phyloP scores from a whole-genome alignment of 2,888 invertebrate genomes.

The Caenorhabditis zanzibari region DNA sequence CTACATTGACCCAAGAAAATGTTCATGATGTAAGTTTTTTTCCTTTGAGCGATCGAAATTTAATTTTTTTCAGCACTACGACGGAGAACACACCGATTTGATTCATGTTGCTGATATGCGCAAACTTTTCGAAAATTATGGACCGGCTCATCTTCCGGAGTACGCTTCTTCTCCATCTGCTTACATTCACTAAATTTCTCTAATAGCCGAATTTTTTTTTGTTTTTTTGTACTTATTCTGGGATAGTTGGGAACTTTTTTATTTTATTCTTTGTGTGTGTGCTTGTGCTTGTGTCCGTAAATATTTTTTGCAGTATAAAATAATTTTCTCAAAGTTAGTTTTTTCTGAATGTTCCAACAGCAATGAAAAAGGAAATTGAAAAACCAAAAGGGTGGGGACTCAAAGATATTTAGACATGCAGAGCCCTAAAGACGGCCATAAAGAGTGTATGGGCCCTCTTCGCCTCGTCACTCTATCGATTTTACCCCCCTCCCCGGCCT shows the following conservation, averaged over 20 bases:
- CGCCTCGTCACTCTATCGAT: slow-evolving; percentile 44
- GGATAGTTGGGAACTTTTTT: slow-evolving; percentile 53
- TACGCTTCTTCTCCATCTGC: slow-evolving; percentile 62
- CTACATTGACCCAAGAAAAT: slow-evolving; percentile 61
- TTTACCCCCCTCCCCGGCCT: slow-evolving; percentile 17
- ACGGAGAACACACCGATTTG: slow-evolving; percentile 38
- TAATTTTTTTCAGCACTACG: slow-evolving; percentile 23
- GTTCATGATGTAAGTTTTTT: slow-evolving; percentile 40
- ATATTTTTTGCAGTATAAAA: slow-evolving; percentile 29
- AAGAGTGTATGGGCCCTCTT: slow-evolving; percentile 18
- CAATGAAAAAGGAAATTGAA: background rate
- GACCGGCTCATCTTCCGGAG: slow-evolving; percentile 64
- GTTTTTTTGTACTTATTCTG: slow-evolving; percentile 38
- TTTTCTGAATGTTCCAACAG: background rate
- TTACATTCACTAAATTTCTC: slow-evolving; percentile 62
- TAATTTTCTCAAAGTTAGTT: slow-evolving; percentile 19
- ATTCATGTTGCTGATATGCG: slow-evolving; percentile 56
- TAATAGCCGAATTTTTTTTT: no score
- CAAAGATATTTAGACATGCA: background rate
- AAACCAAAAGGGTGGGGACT: no score
- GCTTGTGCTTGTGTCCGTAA: background rate
- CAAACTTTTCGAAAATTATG: slow-evolving; percentile 55
- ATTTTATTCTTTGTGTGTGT: background rate
- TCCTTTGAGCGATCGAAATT: background rate
- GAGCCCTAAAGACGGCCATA: slow-evolving; percentile 4